phyloP scores from a whole-genome alignment of 1,140 invertebrate genomes.

The Drosophila ambigua region DNA sequence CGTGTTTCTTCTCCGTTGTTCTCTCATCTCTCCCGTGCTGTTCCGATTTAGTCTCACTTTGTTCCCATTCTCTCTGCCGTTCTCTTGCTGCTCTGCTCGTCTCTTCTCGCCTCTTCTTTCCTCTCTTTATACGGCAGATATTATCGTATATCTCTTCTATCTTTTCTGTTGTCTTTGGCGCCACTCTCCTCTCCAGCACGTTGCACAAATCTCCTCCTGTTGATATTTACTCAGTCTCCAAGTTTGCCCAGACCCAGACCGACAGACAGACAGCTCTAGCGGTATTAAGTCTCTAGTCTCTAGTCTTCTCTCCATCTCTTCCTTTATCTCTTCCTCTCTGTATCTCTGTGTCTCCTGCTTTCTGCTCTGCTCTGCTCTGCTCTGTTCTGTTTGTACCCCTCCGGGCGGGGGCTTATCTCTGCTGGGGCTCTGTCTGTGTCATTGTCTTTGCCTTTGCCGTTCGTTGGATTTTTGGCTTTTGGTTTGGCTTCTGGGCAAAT shows the following conservation, averaged over 20 bases:
- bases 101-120: not conserved
- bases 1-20: not conserved
- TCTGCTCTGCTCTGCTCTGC: too few species aligned
- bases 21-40: not conserved
- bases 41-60: slow-evolving; percentile 14
- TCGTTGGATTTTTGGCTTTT: not conserved
- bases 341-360: too few species aligned
- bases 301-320: too few species aligned
- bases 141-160: not conserved
- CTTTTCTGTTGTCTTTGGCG: slow-evolving; percentile 14
- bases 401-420: too few species aligned
- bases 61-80: slow-evolving; percentile 6
- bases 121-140: not conserved
- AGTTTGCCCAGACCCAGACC: slow-evolving; percentile 21
- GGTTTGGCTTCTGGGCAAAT: not conserved
- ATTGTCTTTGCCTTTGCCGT: slow-evolving; percentile 7
- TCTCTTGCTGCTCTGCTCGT: not conserved
- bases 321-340: too few species aligned
- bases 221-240: slow-evolving; percentile 41
- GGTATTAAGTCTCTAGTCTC: slow-evolving; percentile 7
- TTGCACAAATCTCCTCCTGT: slow-evolving; percentile 7
- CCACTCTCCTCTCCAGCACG: slow-evolving; percentile 26
- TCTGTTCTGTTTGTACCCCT: slow-evolving; percentile 13
- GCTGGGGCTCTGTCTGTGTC: not conserved
- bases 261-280: not conserved